Conservation (phyloP, 2,113 vertebrate species). For the Chlorodrepanis virens region DNA sequence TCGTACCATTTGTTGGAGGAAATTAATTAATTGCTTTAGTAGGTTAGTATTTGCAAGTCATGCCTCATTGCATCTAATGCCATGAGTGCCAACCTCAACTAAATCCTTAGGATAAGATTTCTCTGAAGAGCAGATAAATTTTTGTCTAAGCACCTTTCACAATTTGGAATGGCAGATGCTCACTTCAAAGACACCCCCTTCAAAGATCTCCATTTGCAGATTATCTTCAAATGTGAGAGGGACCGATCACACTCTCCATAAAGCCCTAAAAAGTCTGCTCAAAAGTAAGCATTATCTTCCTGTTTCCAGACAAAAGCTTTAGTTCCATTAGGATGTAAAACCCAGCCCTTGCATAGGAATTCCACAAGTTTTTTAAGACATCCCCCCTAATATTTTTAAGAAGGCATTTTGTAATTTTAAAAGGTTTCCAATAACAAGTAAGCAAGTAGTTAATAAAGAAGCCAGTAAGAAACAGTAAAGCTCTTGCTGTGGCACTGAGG, state of each 20-base stretch:
- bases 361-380: background rate
- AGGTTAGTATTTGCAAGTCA: conserved; percentile 10
- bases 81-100: background rate
- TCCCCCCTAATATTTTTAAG: background rate
- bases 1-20: background rate
- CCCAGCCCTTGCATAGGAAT: background rate
- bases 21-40: background rate
- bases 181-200: background rate
- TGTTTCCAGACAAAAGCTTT: background rate
- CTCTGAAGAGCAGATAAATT: background rate
- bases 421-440: background rate
- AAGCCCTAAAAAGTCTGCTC: background rate
- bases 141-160: background rate
- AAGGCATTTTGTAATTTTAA: background rate
- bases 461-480: background rate
- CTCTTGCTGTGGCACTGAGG: background rate
- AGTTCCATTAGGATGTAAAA: background rate
- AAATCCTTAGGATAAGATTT: background rate
- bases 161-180: background rate
- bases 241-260: background rate
- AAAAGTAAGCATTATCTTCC: background rate
- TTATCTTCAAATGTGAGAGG: background rate
- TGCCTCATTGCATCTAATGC: background rate
- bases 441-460: background rate
- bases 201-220: background rate